Evolutionary conservation across 2,113 vertebrate species (phyloP), one percentile per base, ranked within the genome.

Genomic region (Xenotilapia longispinis): DNA sequence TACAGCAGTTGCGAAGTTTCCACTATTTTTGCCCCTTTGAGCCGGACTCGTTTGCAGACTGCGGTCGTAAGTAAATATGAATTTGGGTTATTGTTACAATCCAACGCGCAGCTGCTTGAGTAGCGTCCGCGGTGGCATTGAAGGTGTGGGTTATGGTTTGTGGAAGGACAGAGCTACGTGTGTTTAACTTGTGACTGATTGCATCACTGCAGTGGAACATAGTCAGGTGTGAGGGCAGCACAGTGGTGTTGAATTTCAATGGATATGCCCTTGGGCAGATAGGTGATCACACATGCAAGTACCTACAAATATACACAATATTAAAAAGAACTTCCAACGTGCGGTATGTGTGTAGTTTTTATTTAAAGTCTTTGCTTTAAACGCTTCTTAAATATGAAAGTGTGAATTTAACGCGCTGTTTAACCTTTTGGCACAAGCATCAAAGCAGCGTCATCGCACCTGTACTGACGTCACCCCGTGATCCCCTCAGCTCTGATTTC

Each of bases 121-220:
- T 36, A 19, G 75, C 55, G 57, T 2, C 45, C 9, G 5, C 45
- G 33, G 5, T 4, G 33, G 38, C 19, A 9, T 28, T 38, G 49
- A 33, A 80, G 79, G 47, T 10, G 10, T 36, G 54, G 51, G 10
- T 8, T 60, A 11, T 15, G 42, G 68, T 58, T 45, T 60, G 19
- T 65, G 81, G 78, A 54, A 79, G 68, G 85, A 82, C 83, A 85
- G 79, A 19, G 47, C 38, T 53, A 47, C 60, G 42, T 58, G 73
- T 92, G 91, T 81, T 89, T 54, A 84, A 84, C 91, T 90, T 87
- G 81, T 95, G 93, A 95, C 93, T 87, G 89, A 94, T 95, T 95
- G 92, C 92, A 88, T 96, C 91, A 96, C 89, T 86, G 92, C 92
- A 87, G 91, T 93, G 93, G 93, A 95, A 95, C 94, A 88, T 90